Evolutionary conservation across 2,797 vertebrate genomes (phyloP).

Genomic region (Petrocephalus schoutedeni): DNA sequence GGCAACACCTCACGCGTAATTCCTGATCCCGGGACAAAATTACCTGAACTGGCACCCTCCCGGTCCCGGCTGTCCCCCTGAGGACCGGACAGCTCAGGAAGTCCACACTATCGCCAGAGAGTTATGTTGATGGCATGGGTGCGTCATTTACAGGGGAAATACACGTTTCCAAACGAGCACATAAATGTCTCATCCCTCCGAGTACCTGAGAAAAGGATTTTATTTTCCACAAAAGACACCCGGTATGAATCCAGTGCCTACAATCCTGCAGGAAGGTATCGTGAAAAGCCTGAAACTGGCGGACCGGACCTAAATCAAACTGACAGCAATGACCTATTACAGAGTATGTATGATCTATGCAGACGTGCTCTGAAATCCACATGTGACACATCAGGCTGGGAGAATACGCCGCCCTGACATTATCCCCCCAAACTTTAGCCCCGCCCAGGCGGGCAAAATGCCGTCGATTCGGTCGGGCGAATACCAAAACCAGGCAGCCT

Average conservation of each 20-base stretch:
- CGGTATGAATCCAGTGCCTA: neutral
- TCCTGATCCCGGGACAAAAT: neutral
- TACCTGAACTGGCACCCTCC: neutral
- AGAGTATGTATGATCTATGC: neutral
- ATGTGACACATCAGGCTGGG: neutral
- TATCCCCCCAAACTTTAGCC: neutral
- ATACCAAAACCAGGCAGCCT: neutral
- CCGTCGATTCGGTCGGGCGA: neutral
- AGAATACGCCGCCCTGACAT: neutral
- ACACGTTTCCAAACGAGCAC: neutral
- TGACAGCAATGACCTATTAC: slow-evolving; percentile 4
- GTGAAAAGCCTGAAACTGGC: neutral
- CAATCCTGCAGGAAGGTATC: neutral
- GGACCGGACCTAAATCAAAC: slow-evolving; percentile 15
- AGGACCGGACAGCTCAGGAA: neutral
- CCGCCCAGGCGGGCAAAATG: neutral
- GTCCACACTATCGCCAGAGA: neutral
- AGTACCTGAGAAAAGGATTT: neutral
- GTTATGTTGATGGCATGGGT: neutral
- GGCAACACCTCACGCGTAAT: neutral
- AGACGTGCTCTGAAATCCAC: neutral
- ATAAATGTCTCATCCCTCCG: neutral
- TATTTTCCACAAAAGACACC: slow-evolving; percentile 13
- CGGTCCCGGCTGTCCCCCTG: neutral
- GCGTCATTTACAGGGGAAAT: neutral